A percentile compares a stretch with the other conserved stretches of the same genome.
Evolutionary conservation across 2,797 vertebrate species (phyloP).

Genomic region (Pachyuromys duprasi): DNA sequence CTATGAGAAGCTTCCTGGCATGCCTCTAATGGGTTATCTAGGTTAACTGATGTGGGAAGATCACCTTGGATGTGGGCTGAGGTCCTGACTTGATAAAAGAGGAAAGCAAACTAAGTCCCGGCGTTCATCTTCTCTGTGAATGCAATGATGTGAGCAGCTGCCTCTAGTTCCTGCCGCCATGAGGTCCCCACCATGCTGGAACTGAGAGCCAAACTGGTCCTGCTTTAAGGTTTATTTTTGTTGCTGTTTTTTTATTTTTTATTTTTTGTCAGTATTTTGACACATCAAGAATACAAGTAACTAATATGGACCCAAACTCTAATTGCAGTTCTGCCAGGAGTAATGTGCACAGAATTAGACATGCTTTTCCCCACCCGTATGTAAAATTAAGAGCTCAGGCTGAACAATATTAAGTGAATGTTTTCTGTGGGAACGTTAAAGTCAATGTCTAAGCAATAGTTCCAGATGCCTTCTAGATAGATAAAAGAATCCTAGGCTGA

Average conservation of each 20-base stretch:
- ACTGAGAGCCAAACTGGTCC: neutral
- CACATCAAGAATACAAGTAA: neutral
- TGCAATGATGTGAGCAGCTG: neutral
- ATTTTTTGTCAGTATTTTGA: neutral
- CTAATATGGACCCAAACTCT: neutral
- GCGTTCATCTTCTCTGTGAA: neutral
- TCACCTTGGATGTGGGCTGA: neutral
- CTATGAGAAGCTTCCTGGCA: neutral
- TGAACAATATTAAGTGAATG: neutral
- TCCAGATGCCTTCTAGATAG: constrained; percentile 22
- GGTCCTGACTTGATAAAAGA: neutral
- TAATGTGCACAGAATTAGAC: neutral
- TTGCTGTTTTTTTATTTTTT: too few relatives aligned
- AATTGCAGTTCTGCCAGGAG: neutral
- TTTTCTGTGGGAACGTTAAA: constrained; percentile 23
- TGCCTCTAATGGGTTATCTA: neutral
- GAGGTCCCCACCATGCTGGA: neutral
- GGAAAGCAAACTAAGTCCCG: neutral
- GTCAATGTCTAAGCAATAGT: neutral
- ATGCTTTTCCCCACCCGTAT: neutral
- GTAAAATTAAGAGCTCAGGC: neutral
- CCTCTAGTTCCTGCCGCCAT: neutral
- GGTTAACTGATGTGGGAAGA: neutral
- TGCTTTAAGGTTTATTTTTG: neutral
- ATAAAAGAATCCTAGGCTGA: constrained; percentile 25